Evolutionary conservation across 1,140 invertebrate genomes (phyloP), one percentile per base, ranked within the genome.

Genomic region (Asobara japonica): DNA sequence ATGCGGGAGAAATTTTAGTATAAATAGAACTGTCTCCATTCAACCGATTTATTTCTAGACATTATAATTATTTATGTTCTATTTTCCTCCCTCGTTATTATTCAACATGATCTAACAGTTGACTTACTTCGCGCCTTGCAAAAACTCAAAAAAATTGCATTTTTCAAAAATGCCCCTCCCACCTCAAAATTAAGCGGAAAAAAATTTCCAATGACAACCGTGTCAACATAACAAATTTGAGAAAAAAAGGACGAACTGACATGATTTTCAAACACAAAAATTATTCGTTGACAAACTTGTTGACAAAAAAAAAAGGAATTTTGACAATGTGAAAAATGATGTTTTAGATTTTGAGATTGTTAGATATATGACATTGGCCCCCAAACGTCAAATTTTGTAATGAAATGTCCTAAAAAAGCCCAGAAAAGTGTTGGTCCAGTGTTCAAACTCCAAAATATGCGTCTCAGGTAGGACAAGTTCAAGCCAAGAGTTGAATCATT

Each of bases 21-120:
- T 30, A 31, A 62, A 56, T 56, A 56, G 51, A 56, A 56, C 51
- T 25, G 51, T 56, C 51, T 56, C 18, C 18, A 56, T 56, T 56
- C 51, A 25, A 27, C 20, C 18, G 51, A 2, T 45, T 56, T 56
- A 56, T 56, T 56, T 56, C 18, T 56, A 56, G 5, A 18, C 22
- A 25, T 56, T 27, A 56, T 22, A 56, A 56, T 56, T 56, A 56
- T 56, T 56, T 56, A 25, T 27, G 51, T 56, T 27, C 18, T 25
- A 25, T 27, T 56, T 25, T 36, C 5, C 18, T 25, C 51, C 13
- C 22, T 5, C 22, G 3, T 6, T 22, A 20, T 56, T 56, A 25
- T 56, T 25, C 18, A 10, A 2, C 10, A 56, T 56, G 22, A 56
- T 18, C 11, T 56, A 56, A 25, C 51, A 10, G 25, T 56, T 56